Base-by-base conservation (phyloP, 1,140 invertebrate genomes). In the roundworm (Caenorhabditis elegans) region DNA sequence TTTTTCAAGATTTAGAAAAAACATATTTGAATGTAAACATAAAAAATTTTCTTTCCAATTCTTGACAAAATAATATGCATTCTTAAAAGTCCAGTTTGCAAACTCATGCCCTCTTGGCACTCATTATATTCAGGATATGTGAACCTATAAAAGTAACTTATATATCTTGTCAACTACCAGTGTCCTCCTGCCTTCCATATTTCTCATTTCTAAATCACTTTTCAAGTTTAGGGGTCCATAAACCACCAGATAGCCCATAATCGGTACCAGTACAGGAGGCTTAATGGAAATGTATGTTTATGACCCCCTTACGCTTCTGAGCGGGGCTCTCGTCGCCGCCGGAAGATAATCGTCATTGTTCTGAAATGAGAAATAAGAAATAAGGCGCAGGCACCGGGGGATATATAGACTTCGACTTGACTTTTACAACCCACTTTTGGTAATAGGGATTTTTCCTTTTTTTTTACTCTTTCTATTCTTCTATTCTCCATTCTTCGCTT, bases 281-380 rank as follows among this genome's bases (percentile, higher is more conserved):
- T 31, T 70, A 70, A 70, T 70, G 60, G 60, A 34, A 11, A 70
- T 19, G 34, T 70, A 19, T 22, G 60, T 70, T 70, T 70, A 70
- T 70, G 53, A 34, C 19, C 39, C 39, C 26, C 28, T 60, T 60
- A 70, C 22, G 60, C 36, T 31, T 34, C 43, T 70, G 39, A 8
- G n/a, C n/a, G n/a, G n/a, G n/a, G n/a, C n/a, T n/a, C n/a, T n/a
- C n/a, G n/a, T n/a, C n/a, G n/a, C 34, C 34, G 34, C 60, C 60
- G 60, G 60, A 70, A 70, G 34, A 70, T 70, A 70, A 70, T 70
- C 60, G 60, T 39, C 60, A 70, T 70, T 70, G 60, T 70, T 70
- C 60, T 70, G 26, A 70, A 70, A 22, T 70, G n/a, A 39, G 34
- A 43, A n/a, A n/a, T n/a, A n/a, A n/a, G n/a, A n/a, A n/a, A n/a